Percentiles rank a stretch among this genome's conserved stretches.
Conservation (phyloP, 2,797 vertebrate species). For the Ctenopoma multispine region DNA sequence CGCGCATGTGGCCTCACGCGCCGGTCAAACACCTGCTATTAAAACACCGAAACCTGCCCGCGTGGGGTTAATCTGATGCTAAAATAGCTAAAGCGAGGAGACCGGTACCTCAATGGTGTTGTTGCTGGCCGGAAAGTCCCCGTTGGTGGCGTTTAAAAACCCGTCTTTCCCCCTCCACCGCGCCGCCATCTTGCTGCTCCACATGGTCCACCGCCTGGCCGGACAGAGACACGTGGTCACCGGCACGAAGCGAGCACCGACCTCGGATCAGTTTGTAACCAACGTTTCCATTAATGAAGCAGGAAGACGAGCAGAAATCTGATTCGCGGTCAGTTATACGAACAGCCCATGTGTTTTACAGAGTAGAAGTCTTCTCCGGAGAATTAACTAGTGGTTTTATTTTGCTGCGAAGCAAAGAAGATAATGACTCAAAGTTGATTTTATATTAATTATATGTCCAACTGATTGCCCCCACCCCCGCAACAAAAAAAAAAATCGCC, state of each 20-base stretch:
- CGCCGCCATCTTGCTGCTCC: conserved; percentile 91
- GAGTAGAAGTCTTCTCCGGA: neutral
- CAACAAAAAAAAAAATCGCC: too few species aligned
- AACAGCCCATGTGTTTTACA: neutral
- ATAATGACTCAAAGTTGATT: neutral
- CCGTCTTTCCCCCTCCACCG: conserved; percentile 85
- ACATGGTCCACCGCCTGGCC: conserved; percentile 71
- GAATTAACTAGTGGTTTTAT: neutral
- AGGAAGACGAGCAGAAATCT: neutral
- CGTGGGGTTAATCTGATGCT: rapidly evolving
- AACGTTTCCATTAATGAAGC: rapidly evolving
- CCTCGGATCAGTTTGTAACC: conserved; percentile 47
- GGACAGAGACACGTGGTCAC: conserved; percentile 75
- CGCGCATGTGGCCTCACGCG: conserved; percentile 54
- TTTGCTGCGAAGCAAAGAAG: neutral
- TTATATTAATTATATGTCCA: neutral
- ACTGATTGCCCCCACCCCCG: too few species aligned
- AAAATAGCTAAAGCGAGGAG: neutral
- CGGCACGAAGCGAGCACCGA: conserved; percentile 39
- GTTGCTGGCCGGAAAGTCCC: conserved; percentile 52
- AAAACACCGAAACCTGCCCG: neutral
- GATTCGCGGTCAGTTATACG: conserved; percentile 33
- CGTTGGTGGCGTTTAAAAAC: conserved; percentile 75
- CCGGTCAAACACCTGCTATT: neutral
- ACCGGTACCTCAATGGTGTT: conserved; percentile 69